Base-by-base conservation (phyloP, 64 coral and sea anemone genomes). In the Acropora yongei region DNA sequence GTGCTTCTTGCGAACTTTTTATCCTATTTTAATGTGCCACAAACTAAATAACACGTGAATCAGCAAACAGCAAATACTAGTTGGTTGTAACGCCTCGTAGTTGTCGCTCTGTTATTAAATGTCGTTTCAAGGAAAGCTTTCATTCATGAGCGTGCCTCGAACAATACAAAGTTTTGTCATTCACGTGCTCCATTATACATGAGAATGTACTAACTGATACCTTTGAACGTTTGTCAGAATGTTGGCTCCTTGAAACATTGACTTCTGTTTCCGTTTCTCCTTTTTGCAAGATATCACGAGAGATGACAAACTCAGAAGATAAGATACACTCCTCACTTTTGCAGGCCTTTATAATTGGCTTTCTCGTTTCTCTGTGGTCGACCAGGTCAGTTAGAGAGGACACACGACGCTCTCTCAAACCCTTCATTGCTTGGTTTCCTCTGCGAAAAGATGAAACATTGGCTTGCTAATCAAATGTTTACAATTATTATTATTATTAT, bases 371-470 rank as follows among this genome's bases (percentile, higher is more conserved):
- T 49, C 3, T 71, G 19, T 10, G 17, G 7, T 20, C 49, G 12
- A 5, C 40, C 47, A 84, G 82, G 48, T 84, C 82, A 48, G 82
- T 84, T 44, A 84, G 8, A 84, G 82, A 84, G 0, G 82, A 84
- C 17, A 69, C 61, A n/a, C 82, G 82, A 12, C 63, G 82, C 8
- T 47, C 17, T 2, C 12, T 18, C 14, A 44, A 44, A 1, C 40
- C 4, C 14, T 44, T 76, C 41, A 2, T 8, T 44, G 14, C 6
- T 44, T 3, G 39, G 46, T 20, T 12, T 12, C 42, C 11, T 10
- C 74, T 76, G 41, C 8, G 11, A 74, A 76, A 44, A 8, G 30
- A 30, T 30, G 30, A 30, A 30, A 30, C 30, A 30, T 30, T 30
- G 30, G 30, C 30, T 30, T 30, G 30, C 30, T 30, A 30, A 30